Evolutionary conservation across 2,113 vertebrate genomes (phyloP).

Genomic region (Elephas maximus): DNA sequence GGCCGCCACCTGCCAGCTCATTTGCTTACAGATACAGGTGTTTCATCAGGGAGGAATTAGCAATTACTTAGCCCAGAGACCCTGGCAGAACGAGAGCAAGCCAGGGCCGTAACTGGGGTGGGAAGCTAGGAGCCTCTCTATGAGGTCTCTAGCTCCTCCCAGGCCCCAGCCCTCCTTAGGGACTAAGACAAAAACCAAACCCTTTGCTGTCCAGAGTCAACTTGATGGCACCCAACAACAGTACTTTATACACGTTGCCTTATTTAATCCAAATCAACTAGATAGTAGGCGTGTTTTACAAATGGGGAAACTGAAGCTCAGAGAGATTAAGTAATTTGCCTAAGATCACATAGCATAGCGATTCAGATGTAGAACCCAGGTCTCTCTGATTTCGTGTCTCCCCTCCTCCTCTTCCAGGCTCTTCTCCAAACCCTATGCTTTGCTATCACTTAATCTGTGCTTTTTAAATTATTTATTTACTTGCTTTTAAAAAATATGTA

Average conservation of each 20-base stretch:
- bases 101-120: not conserved
- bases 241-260: not conserved
- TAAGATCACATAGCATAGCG: not conserved
- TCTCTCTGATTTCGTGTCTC: not conserved
- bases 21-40: conserved; percentile 75
- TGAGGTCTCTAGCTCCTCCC: not conserved
- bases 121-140: not conserved
- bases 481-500: too few relatives aligned
- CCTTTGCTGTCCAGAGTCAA: too few relatives aligned
- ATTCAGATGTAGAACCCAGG: not conserved
- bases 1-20: conserved; percentile 78
- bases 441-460: not conserved
- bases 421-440: not conserved
- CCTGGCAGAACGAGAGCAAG: not conserved
- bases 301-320: not conserved
- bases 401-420: not conserved
- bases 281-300: not conserved
- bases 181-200: not conserved
- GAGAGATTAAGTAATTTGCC: not conserved
- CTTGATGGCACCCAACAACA: too few relatives aligned
- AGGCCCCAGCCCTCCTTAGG: not conserved
- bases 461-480: not conserved
- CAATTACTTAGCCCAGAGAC: conserved; percentile 65
- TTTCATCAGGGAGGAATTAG: conserved; percentile 73
- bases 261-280: not conserved